Conservation (phyloP, 2,888 invertebrate genomes). For the Aphrophora alni region DNA sequence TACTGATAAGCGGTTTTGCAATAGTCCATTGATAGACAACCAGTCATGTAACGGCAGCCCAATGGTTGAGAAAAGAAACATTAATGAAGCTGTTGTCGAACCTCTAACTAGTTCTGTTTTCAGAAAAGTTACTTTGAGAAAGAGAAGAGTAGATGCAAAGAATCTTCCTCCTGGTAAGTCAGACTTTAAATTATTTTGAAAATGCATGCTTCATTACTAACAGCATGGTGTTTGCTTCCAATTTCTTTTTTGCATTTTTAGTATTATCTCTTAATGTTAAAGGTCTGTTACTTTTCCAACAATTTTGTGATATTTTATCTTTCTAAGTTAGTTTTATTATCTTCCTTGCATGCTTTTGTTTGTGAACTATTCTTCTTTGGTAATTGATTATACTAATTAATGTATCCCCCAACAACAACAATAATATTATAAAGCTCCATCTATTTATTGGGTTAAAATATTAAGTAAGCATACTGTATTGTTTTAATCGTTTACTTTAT, state of each 20-base stretch:
- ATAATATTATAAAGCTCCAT: too few relatives aligned
- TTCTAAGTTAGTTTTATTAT: too few relatives aligned
- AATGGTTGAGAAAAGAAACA: slow-evolving; percentile 39
- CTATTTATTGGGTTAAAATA: too few relatives aligned
- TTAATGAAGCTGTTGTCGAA: slow-evolving; percentile 57
- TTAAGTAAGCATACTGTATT: too few relatives aligned
- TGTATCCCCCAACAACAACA: too few relatives aligned
- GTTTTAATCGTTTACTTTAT: too few relatives aligned
- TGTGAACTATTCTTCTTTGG: too few relatives aligned
- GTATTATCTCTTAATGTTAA: too few relatives aligned
- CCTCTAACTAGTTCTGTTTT: slow-evolving; percentile 67
- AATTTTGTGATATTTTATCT: too few relatives aligned
- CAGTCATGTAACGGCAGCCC: slow-evolving; percentile 43
- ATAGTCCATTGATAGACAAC: slow-evolving; percentile 16
- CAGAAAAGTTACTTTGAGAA: slow-evolving; percentile 68
- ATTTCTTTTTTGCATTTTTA: neutral
- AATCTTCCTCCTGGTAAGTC: slow-evolving; percentile 46
- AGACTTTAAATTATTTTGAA: neutral
- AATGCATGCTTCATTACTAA: neutral
- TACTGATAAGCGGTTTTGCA: slow-evolving; percentile 14
- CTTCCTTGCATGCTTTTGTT: too few relatives aligned
- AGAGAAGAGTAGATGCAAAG: slow-evolving; percentile 55
- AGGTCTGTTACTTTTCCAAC: too few relatives aligned
- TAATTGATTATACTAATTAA: too few relatives aligned
- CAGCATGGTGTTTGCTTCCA: neutral